phyloP scores from a whole-genome alignment of 2,797 vertebrate genomes.

The Cephalopachus bancanus region DNA sequence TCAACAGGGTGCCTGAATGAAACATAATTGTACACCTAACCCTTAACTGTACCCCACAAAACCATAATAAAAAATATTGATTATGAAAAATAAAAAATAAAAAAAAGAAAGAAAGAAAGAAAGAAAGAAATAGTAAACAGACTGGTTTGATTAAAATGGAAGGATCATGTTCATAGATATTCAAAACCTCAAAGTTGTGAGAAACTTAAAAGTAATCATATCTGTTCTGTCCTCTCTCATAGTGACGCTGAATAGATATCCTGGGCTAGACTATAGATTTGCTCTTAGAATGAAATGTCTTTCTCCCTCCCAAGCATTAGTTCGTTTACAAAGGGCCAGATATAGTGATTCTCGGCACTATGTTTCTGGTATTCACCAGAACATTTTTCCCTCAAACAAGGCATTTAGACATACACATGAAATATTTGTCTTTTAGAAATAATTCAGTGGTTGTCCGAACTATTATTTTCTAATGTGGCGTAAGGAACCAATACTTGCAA shows the following conservation, averaged over 20 bases:
- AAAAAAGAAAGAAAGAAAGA: background rate
- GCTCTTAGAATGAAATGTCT: background rate
- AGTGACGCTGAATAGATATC: slow-evolving; percentile 30
- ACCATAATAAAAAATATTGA: too few relatives aligned
- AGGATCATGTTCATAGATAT: background rate
- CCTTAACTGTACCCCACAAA: too few relatives aligned
- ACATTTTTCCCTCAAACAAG: slow-evolving; percentile 52
- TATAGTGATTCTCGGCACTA: background rate
- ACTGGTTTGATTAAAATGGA: slow-evolving; percentile 12
- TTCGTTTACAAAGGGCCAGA: slow-evolving; percentile 2
- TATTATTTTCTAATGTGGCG: slow-evolving; percentile 67
- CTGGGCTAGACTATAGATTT: background rate
- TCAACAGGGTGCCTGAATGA: too few relatives aligned
- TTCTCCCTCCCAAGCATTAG: background rate
- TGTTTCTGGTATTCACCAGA: slow-evolving; percentile 63
- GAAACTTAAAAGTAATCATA: background rate
- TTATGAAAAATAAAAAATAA: background rate
- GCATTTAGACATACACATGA: background rate
- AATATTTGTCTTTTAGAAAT: slow-evolving; percentile 60
- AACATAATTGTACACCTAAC: too few relatives aligned
- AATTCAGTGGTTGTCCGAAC: slow-evolving; percentile 41
- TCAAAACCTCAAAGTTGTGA: slow-evolving; percentile 40
- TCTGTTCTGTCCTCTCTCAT: background rate
- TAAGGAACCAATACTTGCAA: slow-evolving; percentile 62
- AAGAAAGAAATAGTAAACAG: background rate